Evolutionary conservation across 2,888 invertebrate genomes (phyloP), one percentile per base, ranked within the genome.

Genomic region (Drosophila mulleri): DNA sequence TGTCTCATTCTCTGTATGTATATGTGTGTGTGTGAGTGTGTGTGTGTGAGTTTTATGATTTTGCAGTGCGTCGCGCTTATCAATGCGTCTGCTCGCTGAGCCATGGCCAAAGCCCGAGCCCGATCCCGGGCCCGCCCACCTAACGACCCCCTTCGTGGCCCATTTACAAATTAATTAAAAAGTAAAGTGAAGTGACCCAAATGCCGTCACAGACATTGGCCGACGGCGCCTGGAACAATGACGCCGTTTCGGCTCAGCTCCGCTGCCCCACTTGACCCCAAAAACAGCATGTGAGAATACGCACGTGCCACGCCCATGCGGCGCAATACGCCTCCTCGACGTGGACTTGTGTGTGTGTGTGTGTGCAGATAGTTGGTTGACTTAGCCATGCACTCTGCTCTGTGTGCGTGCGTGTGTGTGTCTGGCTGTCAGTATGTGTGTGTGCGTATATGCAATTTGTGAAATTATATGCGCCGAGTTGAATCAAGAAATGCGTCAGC

Each of bases 401-500:
- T 14, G 29, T 29, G 7, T 29, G 29, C 7, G 29, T 29, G 26
- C 4, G 26, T 26, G 26, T 26, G 9, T 26, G 26, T 26, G 26
- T 47, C 26, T 47, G 26, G 26, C 26, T 16, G 26, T 26, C n/a
- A 11, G 29, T 11, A 4, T 50, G 29, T 32, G 32, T 48, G 48
- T 35, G 12, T 29, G 14, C 6, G 26, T 26, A 26, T 26, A 23
- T 23, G n/a, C 58, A 72, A 56, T 72, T 71, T 45, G 54, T 42
- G 26, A 56, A 76, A 80, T 77, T 61, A 77, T 66, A 65, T 72
- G 65, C 81, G 50, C 41, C 6, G 61, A 62, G 29, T 50, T 56
- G 60, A 77, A 81, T 77, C 82, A 78, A 62, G 58, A 54, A 59
- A 81, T 81, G 73, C 74, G 57, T 61, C n/a, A 7, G 60, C 26